Base-by-base conservation (phyloP, 2,888 invertebrate species). In the Lochmaea crataegi region DNA sequence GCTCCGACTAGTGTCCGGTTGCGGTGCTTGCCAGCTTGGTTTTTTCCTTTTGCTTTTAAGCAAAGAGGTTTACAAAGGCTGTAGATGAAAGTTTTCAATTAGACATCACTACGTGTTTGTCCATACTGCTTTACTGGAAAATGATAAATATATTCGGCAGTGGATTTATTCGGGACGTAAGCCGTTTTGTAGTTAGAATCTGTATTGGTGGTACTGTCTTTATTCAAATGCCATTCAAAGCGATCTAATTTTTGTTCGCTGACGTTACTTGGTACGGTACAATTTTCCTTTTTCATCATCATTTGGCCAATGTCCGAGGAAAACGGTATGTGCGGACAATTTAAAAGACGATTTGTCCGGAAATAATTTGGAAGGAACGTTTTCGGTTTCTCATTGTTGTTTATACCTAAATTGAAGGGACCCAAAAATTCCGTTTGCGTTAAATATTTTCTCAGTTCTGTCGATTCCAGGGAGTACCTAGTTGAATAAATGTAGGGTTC, bases 171-270 rank as follows among this genome's bases (percentile, higher is more conserved):
- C n/a, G n/a, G n/a, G n/a, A n/a, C 38, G 12, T n/a, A 74, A 58
- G 18, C 65, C 14, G 60, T 42, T 45, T 58, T 38, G 45, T 65
- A 74, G 6, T 65, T 67, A 3, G 38, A 5, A n/a, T 69, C 65
- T 12, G 45, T 57, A 2, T 16, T 45, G 38, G 38, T 9, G 18
- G 63, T n/a, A 56, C 41, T 38, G 7, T 58, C 42, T 56, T 41
- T 71, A 38, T 74, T 74, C 16, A 74, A 56, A 58, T 71, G 71
- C 71, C 70, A 68, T 32, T 74, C 71, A 18, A 74, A 16, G 18
- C 63, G 64, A 16, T 74, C 74, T 22, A 71, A 22, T 64, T 71
- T 74, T 53, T 64, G 65, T 32, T 68, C 56, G 6, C 14, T 73
- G 3, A 65, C 65, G 61, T 65, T 22, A 26, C 64, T 61, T 10